Percentiles rank a stretch among this genome's conserved stretches.
phyloP scores from a whole-genome alignment of 1,140 invertebrate species.

The Aleiodes sp. region DNA sequence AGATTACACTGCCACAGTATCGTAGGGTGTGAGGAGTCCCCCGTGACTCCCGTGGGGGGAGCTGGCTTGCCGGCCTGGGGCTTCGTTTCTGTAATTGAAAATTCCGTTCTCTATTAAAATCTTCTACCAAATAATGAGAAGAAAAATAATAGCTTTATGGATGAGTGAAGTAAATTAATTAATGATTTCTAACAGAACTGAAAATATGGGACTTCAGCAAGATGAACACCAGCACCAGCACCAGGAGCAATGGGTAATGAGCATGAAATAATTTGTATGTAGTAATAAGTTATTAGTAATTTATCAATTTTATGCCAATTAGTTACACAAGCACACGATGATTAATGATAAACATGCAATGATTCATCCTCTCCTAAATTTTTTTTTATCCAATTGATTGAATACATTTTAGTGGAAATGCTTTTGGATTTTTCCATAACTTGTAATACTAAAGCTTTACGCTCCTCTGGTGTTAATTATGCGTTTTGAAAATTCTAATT shows the following conservation, averaged over 20 bases:
- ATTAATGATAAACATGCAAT: conserved; percentile 6
- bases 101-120: conserved; percentile 21
- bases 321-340: background rate
- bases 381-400: no score
- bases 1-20: conserved; percentile 97
- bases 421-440: background rate
- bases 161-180: conserved; percentile 11
- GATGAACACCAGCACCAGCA: conserved; percentile 27
- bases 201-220: background rate
- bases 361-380: background rate
- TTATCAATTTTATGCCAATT: background rate
- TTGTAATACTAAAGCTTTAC: background rate
- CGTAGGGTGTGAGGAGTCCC: conserved; percentile 92
- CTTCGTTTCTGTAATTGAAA: conserved; percentile 83
- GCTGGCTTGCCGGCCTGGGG: conserved; percentile 73
- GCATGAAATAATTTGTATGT: background rate
- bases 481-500: background rate
- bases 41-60: conserved; percentile 73
- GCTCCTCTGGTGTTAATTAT: no score
- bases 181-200: background rate
- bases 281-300: background rate
- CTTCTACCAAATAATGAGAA: background rate
- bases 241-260: conserved; percentile 15
- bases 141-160: background rate
- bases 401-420: no score